Percentiles rank a stretch among this genome's conserved stretches.
Evolutionary conservation across 2,888 invertebrate species (phyloP).

Genomic region (Troilus luridus): DNA sequence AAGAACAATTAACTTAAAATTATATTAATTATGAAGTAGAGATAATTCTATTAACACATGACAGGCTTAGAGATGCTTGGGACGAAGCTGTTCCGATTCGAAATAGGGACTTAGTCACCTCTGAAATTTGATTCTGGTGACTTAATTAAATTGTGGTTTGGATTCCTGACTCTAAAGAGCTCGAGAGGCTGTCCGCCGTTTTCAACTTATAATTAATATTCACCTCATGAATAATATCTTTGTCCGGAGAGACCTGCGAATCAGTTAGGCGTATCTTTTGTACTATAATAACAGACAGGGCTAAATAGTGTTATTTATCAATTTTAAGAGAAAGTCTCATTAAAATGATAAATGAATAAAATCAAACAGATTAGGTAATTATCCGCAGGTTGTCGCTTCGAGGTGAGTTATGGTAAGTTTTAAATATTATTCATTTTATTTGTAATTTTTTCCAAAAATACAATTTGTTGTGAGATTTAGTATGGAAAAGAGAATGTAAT

Average conservation of each 20-base stretch:
- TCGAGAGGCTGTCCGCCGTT: neutral
- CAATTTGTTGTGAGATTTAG: too few species aligned
- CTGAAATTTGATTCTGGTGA: neutral
- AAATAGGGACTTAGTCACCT: neutral
- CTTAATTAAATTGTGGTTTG: neutral
- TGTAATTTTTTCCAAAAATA: too few species aligned
- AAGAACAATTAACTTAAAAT: neutral
- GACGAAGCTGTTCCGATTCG: neutral
- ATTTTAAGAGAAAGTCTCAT: too few species aligned
- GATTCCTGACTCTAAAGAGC: neutral
- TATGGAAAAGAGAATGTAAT: too few species aligned
- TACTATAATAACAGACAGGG: too few species aligned
- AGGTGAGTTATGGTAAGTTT: too few species aligned
- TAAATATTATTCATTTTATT: too few species aligned
- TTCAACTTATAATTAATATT: constrained; percentile 11
- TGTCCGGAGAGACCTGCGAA: neutral
- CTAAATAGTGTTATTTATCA: too few species aligned
- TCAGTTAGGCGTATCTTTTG: too few species aligned
- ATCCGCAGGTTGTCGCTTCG: too few species aligned
- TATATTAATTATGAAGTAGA: neutral
- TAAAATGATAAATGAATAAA: too few species aligned
- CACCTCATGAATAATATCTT: neutral
- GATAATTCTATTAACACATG: neutral
- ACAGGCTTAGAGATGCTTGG: neutral
- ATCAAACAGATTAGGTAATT: too few species aligned